Base-by-base conservation (phyloP, 1,140 invertebrate species). In the Drusus annulatus region DNA sequence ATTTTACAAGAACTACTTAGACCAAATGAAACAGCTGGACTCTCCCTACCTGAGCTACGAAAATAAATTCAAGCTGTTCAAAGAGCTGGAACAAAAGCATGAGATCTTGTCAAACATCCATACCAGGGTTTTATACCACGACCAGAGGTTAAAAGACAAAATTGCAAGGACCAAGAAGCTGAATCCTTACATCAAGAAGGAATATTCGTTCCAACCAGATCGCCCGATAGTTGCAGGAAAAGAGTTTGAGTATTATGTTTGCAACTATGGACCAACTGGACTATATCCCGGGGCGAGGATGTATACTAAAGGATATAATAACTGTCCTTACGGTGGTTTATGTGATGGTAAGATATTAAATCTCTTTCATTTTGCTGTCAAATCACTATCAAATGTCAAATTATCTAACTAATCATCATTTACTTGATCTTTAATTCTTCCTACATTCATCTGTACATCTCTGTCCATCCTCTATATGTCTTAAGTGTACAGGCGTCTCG, bases 181-280 rank as follows among this genome's bases (percentile, higher is more conserved):
- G n/a, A 81, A 81, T 65, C 82, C 82, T 6, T 73, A 76, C 16
- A 81, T 83, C 13, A 76, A 62, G 21, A 81, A 71, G 28, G 36
- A 56, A 16, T 80, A 82, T 52, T 3, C 6, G 58, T 81, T 79
- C 68, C 68, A 80, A 6, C 81, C 21, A 0, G 19, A 68, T 2
- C 75, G 83, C 58, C 60, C 74, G 8, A 51, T 84, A 36, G 74
- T 76, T 7, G 28, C 79, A 21, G 80, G 76, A 13, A 56, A 78
- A 4, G 76, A 85, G 10, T 81, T 79, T 50, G 82, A 83, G 19
- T 81, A 83, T 36, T 83, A 83, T 19, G 82, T 89, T 6, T 91
- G 89, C 69, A 89, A 91, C 78, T 90, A 90, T 79, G 88, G 86
- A 15, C 88, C 90, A 10, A 68, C 84, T 23, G 89, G 89, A 56